Percentiles rank a stretch among this genome's conserved stretches.
phyloP scores from a whole-genome alignment of 2,113 vertebrate genomes.

The Ctenodactylus gundi region DNA sequence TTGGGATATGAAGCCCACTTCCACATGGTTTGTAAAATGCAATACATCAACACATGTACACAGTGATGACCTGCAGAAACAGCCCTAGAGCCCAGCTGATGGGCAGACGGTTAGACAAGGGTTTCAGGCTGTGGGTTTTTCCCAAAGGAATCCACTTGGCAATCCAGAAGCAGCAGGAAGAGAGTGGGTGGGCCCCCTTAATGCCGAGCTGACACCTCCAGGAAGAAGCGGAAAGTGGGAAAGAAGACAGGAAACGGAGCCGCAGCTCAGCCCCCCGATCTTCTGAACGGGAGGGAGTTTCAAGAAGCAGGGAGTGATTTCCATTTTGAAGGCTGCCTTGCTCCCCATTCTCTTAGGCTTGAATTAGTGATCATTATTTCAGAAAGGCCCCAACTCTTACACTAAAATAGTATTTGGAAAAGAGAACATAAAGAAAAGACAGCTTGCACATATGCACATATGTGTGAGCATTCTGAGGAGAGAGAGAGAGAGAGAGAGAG shows the following conservation, averaged over 20 bases:
- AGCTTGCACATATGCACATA: too few relatives aligned
- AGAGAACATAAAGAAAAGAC: constrained; percentile 1
- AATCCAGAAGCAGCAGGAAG: background rate
- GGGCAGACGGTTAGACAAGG: too few relatives aligned
- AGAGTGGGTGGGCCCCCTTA: too few relatives aligned
- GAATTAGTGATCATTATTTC: background rate
- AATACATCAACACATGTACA: too few relatives aligned
- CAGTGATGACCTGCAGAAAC: too few relatives aligned
- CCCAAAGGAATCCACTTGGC: background rate
- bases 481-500: too few relatives aligned
- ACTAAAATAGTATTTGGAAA: constrained; percentile 18
- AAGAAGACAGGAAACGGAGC: background rate
- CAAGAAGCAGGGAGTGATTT: background rate
- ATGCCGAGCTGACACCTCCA: background rate
- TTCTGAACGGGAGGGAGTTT: background rate
- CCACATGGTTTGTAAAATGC: too few relatives aligned
- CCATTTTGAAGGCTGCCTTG: background rate
- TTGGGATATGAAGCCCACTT: too few relatives aligned
- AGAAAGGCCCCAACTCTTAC: background rate
- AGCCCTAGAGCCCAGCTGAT: background rate
- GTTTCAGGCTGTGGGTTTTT: too few relatives aligned
- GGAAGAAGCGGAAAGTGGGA: background rate
- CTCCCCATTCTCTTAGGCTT: background rate
- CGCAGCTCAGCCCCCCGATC: background rate
- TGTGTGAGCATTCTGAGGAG: too few relatives aligned